Evolutionary conservation across 1,140 invertebrate genomes (phyloP), one percentile per base, ranked within the genome.

Genomic region (Macrocentrus cingulum): DNA sequence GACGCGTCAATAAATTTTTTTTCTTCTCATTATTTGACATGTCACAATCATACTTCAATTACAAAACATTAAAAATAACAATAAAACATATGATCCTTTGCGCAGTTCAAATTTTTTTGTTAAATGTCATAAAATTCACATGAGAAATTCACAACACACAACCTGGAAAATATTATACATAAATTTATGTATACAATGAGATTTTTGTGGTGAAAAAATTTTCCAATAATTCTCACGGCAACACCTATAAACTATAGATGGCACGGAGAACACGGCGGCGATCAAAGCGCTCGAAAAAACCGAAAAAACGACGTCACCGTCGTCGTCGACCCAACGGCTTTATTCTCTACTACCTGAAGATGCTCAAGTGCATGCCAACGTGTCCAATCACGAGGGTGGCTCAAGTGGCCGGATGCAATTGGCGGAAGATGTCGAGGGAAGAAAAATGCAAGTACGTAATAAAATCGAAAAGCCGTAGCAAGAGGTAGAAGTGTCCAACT

Each of bases 281-380:
- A 29, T 9, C 18, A 9, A 9, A 50, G 13, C 8, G 42, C 11
- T 2, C n/a, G 8, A 41, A 29, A 13, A 54, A 44, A 36, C 23
- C 46, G 19, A 32, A 7, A 11, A 56, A 49, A 56, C 42, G 59
- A 23, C 37, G n/a, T 25, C n/a, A n/a, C n/a, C n/a, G n/a, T n/a
- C 55, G 57, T 13, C 29, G 63, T 39, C 54, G 11, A 15, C 46
- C 59, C 44, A 72, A 75, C 48, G 71, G 68, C 6, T 75, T 72
- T 19, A 75, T 75, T 25, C 11, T 73, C 6, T 75, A 65, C 44
- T 75, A 62, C 25, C 52, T 75, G 6, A 46, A 45, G n/a, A 41
- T 72, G 29, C 29, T 75, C 8, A 62, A 58, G 11, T 34, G 51
- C 2, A 69, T 59, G 19, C 66, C 66, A n/a, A 63, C 45, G 0